These are phyloP conservation scores for Nesidiocoris tenuis DNA, from an alignment of 2,888 invertebrate species.

Conservation along the genomic window DNA sequence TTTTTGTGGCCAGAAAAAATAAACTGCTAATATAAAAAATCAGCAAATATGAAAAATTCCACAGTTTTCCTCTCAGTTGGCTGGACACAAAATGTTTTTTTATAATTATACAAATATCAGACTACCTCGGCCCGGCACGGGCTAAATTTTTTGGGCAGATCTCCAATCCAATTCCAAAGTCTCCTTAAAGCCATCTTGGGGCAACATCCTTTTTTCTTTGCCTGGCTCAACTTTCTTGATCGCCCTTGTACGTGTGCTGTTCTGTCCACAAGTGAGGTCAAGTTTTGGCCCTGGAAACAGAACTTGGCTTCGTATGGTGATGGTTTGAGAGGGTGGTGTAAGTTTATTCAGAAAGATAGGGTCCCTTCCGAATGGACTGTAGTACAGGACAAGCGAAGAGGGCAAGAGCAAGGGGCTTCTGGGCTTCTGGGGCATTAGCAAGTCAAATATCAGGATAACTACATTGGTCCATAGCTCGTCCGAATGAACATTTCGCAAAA, in stretches of 20 bases:
- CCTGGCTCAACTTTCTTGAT: no score
- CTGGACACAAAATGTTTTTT: no score
- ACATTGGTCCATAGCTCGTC: constrained; percentile 38
- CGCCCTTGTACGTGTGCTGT: neutral
- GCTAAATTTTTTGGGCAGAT: no score
- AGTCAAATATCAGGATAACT: constrained; percentile 34
- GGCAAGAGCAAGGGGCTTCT: constrained; percentile 1
- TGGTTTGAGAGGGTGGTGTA: neutral
- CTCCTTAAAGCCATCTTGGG: neutral
- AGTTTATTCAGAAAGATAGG: constrained; percentile 29
- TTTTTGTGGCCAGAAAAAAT: no score
- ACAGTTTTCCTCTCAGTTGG: no score
- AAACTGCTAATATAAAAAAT: no score
- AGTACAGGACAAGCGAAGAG: neutral
- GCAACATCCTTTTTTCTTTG: no score
- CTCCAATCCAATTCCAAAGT: no score
- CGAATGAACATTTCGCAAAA: constrained; percentile 37
- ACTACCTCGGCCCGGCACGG: no score
- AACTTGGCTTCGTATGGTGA: neutral
- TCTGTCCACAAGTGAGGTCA: neutral
- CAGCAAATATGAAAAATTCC: no score
- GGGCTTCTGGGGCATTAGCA: constrained; percentile 18
- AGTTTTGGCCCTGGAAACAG: no score
- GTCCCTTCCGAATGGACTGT: neutral
- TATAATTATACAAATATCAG: no score